Conservation (phyloP, 2,797 vertebrate genomes). For the Cyprinella venusta region DNA sequence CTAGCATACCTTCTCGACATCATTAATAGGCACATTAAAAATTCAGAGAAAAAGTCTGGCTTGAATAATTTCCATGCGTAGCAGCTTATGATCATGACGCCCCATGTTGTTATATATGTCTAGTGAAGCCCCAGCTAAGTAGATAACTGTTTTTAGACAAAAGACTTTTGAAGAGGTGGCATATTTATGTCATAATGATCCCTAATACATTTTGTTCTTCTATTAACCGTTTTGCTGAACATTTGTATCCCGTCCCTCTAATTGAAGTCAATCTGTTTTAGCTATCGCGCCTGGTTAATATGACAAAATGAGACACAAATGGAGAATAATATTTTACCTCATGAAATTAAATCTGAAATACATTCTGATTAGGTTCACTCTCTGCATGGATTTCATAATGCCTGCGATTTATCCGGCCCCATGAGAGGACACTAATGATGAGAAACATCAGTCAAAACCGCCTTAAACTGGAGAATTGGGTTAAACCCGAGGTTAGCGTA, state of each 20-base stretch:
- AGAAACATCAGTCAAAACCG: slow-evolving; percentile 74
- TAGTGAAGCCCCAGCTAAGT: background rate
- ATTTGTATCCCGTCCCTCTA: slow-evolving; percentile 58
- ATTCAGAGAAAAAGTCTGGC: background rate
- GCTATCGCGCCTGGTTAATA: slow-evolving; percentile 71
- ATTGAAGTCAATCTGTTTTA: slow-evolving; percentile 68
- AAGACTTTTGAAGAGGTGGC: slow-evolving; percentile 47
- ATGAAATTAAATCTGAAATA: slow-evolving; percentile 78
- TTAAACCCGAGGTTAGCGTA: slow-evolving; percentile 54
- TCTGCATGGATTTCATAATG: slow-evolving; percentile 73
- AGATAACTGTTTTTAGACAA: slow-evolving; percentile 38
- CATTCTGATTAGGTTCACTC: slow-evolving; percentile 75
- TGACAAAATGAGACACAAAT: slow-evolving; percentile 76
- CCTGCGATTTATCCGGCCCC: slow-evolving; percentile 69
- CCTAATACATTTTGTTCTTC: slow-evolving; percentile 56
- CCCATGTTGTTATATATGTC: background rate
- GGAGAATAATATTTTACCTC: slow-evolving; percentile 75
- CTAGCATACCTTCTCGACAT: background rate
- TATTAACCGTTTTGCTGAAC: slow-evolving; percentile 56
- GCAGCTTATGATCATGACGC: background rate
- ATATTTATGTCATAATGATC: slow-evolving; percentile 51
- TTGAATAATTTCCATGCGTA: background rate
- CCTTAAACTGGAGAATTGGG: slow-evolving; percentile 57
- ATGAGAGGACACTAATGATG: slow-evolving; percentile 72
- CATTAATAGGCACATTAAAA: background rate